Evolutionary conservation across 2,797 vertebrate genomes (phyloP), one percentile per base, ranked within the genome.

Genomic region (Ciconia nigra): DNA sequence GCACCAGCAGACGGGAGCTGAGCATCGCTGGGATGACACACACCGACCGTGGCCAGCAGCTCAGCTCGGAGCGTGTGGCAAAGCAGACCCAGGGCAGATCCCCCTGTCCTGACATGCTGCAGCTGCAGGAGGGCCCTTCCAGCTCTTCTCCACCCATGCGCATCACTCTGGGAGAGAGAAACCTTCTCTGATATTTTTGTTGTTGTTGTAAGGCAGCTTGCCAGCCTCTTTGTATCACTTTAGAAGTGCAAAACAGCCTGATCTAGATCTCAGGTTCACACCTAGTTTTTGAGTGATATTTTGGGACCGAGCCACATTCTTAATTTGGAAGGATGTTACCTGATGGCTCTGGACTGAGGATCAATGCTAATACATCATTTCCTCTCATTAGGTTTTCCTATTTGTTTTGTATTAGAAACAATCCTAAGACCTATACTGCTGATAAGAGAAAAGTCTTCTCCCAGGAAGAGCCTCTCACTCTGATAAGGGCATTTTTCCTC

Each of bases 191-290:
- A 8, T 4, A 19, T 22, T 42, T 16, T 12, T 24, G 11, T 46
- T 26, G 10, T 19, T 76, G 57, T 9, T 57, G 8, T 5, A 46
- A 67, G 85, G 79, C 69, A 88, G n/a, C n/a, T 44, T 25, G 83
- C 80, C 96, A 88, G 28, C 37, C 77, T 79, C 66, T 47, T 63
- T n/a, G 20, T 63, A 55, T 62, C 15, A 0, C 82, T 62, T 89
- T 9, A 82, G 77, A 90, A 87, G 86, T 71, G 81, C 90, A 90
- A 80, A 97, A 7, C 88, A 89, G 88, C 81, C 88, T 39, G 35
- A 95, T 88, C 55, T 73, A 17, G 42, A 89, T 77, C 90, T 94
- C 86, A 17, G 55, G 37, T 73, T 95, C 81, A 31, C 83, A 87
- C 91, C 88, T 80, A 70, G 47, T 10, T 54, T 69, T 70, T 61